Evolutionary conservation across 1,140 invertebrate genomes (phyloP), one percentile per base, ranked within the genome.

Genomic region (Chrysomallon squamiferum): DNA sequence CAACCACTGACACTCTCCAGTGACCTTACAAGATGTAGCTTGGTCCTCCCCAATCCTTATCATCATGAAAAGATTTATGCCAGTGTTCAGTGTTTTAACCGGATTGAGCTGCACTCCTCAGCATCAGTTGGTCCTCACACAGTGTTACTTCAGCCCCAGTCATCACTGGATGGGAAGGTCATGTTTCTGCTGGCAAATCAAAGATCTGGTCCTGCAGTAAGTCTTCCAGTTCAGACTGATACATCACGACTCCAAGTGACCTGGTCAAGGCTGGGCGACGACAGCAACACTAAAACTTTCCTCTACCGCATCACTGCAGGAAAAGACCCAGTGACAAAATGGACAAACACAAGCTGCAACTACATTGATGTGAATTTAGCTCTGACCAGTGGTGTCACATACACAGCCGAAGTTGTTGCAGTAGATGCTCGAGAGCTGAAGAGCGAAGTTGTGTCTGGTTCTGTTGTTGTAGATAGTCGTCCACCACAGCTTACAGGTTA

Each of bases 401-500:
- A 54, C 29, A 43, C 50, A 11, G 62, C 52, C 4, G 29, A 64
- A 33, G n/a, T 54, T 1, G n/a, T 13, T n/a, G 62, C 50, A 22
- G 50, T 29, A 2, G 45, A 57, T n/a, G 52, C n/a, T 13, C 33
- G 62, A 15, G n/a, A 57, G 4, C 35, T 56, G 38, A 57, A 29
- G 11, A 54, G 47, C 20, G 52, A 56, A 18, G 27, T 22, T 2
- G 18, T 57, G 18, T 64, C 62, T 20, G 33, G 32, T 13, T 27
- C 62, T 2, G 50, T 57, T 30, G 18, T 11, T 6, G 15, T 57
- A 50, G 62, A 64, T 18, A 50, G 54, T 35, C 20, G 30, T 3
- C 30, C 20, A 45, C 62, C 62, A 25, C 22, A 9, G 4, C 52
- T 57, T n/a, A 64, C 62, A 64, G 62, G 62, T 64, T n/a, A n/a